Conservation (phyloP, 2,113 vertebrate genomes). For the Pteronura brasiliensis region DNA sequence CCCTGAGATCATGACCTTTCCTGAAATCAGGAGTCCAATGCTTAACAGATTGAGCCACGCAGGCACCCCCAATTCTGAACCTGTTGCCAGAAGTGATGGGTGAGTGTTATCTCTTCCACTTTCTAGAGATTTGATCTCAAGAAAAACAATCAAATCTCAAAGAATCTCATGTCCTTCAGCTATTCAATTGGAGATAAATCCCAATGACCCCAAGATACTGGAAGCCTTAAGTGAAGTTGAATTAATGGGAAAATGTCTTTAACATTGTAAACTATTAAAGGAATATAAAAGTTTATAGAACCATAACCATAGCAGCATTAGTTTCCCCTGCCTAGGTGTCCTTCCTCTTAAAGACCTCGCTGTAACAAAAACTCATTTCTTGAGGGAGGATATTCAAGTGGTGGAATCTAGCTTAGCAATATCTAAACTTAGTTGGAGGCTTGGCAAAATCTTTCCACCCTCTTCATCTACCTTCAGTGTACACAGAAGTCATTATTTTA, state of each 20-base stretch:
- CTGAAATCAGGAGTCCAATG: background rate
- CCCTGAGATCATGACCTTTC: background rate
- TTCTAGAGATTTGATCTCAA: background rate
- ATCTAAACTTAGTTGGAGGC: background rate
- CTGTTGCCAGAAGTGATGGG: background rate
- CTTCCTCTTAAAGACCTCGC: background rate
- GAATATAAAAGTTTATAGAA: background rate
- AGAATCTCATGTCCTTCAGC: background rate
- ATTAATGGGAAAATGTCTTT: background rate
- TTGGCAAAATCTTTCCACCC: background rate
- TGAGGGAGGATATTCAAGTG: background rate
- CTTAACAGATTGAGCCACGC: background rate
- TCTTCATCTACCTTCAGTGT: background rate
- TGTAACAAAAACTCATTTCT: background rate
- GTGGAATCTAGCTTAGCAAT: background rate
- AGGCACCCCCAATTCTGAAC: background rate
- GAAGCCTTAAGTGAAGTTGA: background rate
- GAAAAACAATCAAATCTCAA: background rate
- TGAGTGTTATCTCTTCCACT: background rate
- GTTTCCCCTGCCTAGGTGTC: background rate
- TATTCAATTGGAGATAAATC: background rate
- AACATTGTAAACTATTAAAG: background rate
- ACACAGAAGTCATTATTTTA: background rate
- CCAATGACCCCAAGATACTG: background rate
- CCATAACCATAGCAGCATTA: background rate